phyloP scores from a whole-genome alignment of 2,888 invertebrate genomes.

The Monoplex corrugatus region DNA sequence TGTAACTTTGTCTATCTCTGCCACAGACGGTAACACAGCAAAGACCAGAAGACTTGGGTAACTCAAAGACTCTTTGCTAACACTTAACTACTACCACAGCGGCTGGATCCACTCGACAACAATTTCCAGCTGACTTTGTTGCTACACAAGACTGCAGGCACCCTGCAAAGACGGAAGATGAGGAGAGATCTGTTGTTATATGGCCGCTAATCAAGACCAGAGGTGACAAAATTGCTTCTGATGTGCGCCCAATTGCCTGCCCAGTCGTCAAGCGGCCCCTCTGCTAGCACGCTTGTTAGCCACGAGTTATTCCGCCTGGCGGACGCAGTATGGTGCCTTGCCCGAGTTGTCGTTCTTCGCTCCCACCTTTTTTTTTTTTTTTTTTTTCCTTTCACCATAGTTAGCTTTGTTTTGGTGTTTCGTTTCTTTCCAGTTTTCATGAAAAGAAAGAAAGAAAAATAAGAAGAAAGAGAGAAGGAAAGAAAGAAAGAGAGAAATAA shows the following conservation, averaged over 20 bases:
- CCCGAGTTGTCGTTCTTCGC: neutral
- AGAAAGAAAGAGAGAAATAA: neutral
- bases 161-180: neutral
- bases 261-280: neutral
- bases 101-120: too few species aligned
- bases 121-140: too few species aligned
- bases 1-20: too few species aligned
- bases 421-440: too few species aligned
- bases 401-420: neutral
- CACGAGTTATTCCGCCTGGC: neutral
- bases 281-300: neutral
- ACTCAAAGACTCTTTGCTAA: too few species aligned
- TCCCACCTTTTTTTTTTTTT: neutral
- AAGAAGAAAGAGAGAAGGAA: too few species aligned
- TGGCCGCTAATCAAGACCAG: neutral
- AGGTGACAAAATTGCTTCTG: conserved; percentile 13
- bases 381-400: too few species aligned
- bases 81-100: too few species aligned
- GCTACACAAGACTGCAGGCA: too few species aligned
- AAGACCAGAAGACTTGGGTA: too few species aligned
- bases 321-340: too few species aligned
- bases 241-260: neutral
- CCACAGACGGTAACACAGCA: too few species aligned
- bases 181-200: neutral
- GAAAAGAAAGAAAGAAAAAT: neutral